Base-by-base conservation (phyloP, 2,888 invertebrate species). In the Vanessa cardui region DNA sequence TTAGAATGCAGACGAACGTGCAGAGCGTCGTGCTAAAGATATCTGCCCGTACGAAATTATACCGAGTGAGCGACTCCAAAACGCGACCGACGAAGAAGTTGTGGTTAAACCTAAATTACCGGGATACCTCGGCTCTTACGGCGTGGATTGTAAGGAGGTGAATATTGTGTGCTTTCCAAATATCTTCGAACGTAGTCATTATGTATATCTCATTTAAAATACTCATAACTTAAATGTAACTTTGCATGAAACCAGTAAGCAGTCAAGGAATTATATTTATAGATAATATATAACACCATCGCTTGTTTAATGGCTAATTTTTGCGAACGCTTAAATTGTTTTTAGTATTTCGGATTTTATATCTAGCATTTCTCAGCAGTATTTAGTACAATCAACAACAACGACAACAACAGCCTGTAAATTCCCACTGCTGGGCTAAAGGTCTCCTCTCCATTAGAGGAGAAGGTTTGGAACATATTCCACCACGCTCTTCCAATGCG, bases 141-240 rank as follows among this genome's bases (percentile, higher is more conserved):
- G 82, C 46, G 84, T 91, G 2, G 89, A 91, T 73, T 92, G 92
- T 77, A 89, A 88, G 69, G 80, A 89, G 83, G 91, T 90, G 77
- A 54, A 45, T 44, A 21, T 18, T 54, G 54, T 21, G 3, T 26
- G 26, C 5, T 26, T 26, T 12, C 6, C 2, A 9, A 54, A 54
- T 26, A 39, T 15, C 20, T 54, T 9, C 26, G 12, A 54, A 15
- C 9, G 39, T 9, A 39, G 12, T 12, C 4, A 39, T 12, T 39
- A 12, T 39, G 4, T 12, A 26, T 26, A 2, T 26, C n/a, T n/a
- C n/a, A n/a, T 26, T 5, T 26, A 26, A 3, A 5, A 26, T 5
- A 26, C 26, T 26, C 5, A 5, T 5, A 26, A 26, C 26, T 26
- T 26, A 26, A 26, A 1, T 26, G 26, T 26, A 26, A 26, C 26